A percentile compares a stretch with the other conserved stretches of the same genome.
Evolutionary conservation across 2,797 vertebrate genomes (phyloP).

Genomic region (Malurus splendens): DNA sequence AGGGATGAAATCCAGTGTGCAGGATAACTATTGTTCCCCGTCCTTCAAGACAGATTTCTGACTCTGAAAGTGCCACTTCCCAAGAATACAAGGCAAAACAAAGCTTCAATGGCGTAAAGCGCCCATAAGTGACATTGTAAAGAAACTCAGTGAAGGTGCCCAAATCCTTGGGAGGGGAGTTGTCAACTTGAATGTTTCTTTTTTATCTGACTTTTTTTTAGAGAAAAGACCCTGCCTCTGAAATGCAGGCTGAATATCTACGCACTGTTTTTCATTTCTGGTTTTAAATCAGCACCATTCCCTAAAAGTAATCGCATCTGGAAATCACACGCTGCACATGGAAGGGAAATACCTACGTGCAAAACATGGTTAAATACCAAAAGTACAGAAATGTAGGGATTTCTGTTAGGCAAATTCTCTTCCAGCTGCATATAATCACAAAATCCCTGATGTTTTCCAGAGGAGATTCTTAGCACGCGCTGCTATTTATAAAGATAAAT

Average conservation of each 20-base stretch:
- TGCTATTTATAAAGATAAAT: neutral
- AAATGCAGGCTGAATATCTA: neutral
- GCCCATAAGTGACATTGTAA: slow-evolving; percentile 19
- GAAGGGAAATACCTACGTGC: neutral
- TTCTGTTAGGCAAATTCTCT: neutral
- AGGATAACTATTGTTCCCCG: slow-evolving; percentile 44
- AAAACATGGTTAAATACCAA: neutral
- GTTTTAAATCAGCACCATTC: neutral
- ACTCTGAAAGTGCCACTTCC: slow-evolving; percentile 56
- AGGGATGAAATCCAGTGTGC: slow-evolving; percentile 47
- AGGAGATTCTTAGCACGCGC: neutral
- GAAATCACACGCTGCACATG: rapidly evolving
- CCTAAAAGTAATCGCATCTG: neutral
- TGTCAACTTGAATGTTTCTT: slow-evolving; percentile 48
- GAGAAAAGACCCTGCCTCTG: neutral
- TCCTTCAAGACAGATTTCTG: slow-evolving; percentile 51
- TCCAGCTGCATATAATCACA: neutral
- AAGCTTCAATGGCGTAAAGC: slow-evolving; percentile 21
- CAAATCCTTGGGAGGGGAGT: slow-evolving; percentile 44
- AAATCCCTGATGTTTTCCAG: neutral
- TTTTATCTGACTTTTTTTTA: neutral
- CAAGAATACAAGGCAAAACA: slow-evolving; percentile 46
- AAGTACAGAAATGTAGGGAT: rapidly evolving
- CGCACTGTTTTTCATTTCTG: rapidly evolving
- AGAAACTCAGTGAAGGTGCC: slow-evolving; percentile 22